phyloP scores from a whole-genome alignment of 1,140 invertebrate species.

The Drosophila sproati region DNA sequence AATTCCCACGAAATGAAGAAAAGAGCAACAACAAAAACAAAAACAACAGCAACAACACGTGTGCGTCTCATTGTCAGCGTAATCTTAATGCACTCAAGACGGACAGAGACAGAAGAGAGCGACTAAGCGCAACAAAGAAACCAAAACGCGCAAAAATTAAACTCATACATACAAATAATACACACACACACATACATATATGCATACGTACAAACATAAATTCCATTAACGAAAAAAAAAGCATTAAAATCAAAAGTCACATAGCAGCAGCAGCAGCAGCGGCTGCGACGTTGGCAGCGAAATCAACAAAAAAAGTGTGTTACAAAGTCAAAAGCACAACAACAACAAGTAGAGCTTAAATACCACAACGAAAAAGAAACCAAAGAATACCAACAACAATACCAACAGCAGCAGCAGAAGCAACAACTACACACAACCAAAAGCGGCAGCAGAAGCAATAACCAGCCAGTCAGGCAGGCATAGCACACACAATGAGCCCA shows the following conservation, averaged over 20 bases:
- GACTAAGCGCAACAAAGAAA: not conserved
- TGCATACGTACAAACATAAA: conserved; percentile 27
- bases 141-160: conserved; percentile 2
- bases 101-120: conserved; percentile 13
- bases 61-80: conserved; percentile 21
- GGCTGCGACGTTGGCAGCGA: conserved; percentile 40
- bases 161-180: not conserved
- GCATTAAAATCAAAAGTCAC: conserved; percentile 74
- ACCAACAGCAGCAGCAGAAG: conserved; percentile 31
- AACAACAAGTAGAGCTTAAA: conserved; percentile 76
- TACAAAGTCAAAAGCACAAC: conserved; percentile 79
- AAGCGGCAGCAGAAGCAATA: conserved; percentile 35
- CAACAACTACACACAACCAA: conserved; percentile 35
- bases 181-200: not conserved
- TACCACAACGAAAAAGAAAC: conserved; percentile 68
- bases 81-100: conserved; percentile 40
- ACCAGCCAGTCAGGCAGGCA: conserved; percentile 53
- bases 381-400: conserved; percentile 62
- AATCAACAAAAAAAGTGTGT: conserved; percentile 80
- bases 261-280: conserved; percentile 32
- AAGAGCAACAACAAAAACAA: conserved; percentile 24
- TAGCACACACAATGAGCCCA: conserved; percentile 63
- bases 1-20: conserved; percentile 56
- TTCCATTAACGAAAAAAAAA: conserved; percentile 63
- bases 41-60: conserved; percentile 16